phyloP scores from a whole-genome alignment of 2,113 vertebrate genomes.

The Rhynchomys soricoides region DNA sequence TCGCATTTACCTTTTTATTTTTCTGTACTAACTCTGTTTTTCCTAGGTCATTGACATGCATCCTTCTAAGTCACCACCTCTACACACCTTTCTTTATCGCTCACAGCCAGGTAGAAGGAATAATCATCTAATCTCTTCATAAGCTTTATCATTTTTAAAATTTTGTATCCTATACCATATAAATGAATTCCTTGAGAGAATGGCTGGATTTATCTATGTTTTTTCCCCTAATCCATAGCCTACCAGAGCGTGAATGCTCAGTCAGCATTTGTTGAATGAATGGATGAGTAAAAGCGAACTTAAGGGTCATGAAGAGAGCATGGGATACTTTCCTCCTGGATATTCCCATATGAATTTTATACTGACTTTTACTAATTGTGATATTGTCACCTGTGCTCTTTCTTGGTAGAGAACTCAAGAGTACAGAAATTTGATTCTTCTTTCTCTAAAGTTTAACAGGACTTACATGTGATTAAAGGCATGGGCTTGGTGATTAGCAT shows the following conservation, averaged over 20 bases:
- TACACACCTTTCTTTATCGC: background rate
- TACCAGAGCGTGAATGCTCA: background rate
- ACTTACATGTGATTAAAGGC: constrained; percentile 15
- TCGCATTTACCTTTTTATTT: constrained; percentile 7
- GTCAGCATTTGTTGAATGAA: background rate
- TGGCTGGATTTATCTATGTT: background rate
- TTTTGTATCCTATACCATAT: background rate
- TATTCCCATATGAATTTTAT: background rate
- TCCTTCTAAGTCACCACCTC: background rate
- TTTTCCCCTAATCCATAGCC: background rate
- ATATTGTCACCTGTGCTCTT: background rate
- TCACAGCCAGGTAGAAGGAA: background rate
- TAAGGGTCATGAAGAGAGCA: background rate
- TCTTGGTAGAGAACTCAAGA: background rate
- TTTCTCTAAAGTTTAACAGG: background rate
- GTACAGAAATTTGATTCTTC: background rate
- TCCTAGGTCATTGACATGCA: background rate
- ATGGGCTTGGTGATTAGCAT: background rate
- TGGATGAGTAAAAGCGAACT: background rate
- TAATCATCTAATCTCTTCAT: background rate
- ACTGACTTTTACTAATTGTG: background rate
- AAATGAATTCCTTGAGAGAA: constrained; percentile 21
- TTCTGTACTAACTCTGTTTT: background rate
- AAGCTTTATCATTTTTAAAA: background rate
- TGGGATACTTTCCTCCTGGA: background rate